phyloP scores from a whole-genome alignment of 2,797 vertebrate genomes.

The Sylvia borin region DNA sequence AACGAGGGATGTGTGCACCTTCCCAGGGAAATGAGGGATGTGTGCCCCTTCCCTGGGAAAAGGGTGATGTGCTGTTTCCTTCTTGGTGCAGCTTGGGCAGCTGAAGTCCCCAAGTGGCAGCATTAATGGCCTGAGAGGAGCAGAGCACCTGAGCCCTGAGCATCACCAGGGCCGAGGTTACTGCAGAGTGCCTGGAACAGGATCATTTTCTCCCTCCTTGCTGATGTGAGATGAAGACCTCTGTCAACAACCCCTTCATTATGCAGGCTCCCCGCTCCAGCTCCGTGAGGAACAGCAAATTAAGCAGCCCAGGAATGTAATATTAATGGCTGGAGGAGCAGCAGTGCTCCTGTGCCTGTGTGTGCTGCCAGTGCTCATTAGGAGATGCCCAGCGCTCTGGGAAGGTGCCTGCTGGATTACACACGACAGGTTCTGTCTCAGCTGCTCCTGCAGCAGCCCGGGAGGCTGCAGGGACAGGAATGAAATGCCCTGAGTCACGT shows the following conservation, averaged over 20 bases:
- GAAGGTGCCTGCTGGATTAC: not conserved
- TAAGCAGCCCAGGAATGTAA: not conserved
- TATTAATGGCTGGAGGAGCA: conserved; percentile 48
- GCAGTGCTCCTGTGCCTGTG: not conserved
- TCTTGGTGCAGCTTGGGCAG: no score
- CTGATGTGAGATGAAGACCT: conserved; percentile 20
- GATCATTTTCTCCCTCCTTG: not conserved
- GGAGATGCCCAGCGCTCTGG: not conserved
- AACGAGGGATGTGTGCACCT: not conserved
- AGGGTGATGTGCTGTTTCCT: no score
- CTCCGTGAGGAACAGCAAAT: not conserved
- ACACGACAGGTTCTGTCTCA: not conserved
- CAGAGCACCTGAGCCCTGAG: not conserved
- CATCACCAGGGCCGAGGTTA: not conserved
- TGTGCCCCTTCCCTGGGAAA: no score
- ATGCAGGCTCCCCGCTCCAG: not conserved
- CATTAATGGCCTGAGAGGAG: not conserved
- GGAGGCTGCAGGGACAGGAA: not conserved
- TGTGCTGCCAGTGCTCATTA: conserved; percentile 20
- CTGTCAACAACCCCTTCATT: conserved; percentile 48
- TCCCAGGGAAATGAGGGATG: not conserved
- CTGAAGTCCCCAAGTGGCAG: no score
- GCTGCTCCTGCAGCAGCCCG: not conserved
- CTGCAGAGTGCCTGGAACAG: not conserved
- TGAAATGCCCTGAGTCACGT: accelerated